Evolutionary conservation across 2,113 vertebrate genomes (phyloP).

Genomic region (Thunnus maccoyii): DNA sequence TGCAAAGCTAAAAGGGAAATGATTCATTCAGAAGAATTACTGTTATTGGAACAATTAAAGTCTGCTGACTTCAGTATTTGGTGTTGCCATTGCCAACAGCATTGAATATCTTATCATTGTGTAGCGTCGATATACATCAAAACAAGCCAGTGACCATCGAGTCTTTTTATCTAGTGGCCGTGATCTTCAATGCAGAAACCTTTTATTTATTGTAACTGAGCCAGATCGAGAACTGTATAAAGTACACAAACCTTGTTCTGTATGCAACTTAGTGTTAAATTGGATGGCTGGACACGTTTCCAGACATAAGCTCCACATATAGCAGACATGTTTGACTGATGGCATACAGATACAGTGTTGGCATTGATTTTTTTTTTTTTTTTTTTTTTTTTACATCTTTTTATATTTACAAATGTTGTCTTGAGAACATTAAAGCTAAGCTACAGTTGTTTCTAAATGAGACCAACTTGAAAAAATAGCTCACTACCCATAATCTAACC

Average conservation of each 20-base stretch:
- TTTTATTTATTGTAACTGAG: background rate
- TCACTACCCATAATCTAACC: slow-evolving; percentile 4
- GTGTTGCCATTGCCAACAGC: slow-evolving; percentile 3
- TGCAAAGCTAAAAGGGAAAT: slow-evolving; percentile 46
- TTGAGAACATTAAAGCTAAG: background rate
- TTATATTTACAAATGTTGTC: slow-evolving; percentile 11
- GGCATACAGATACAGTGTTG: background rate
- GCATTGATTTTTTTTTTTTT: too few species aligned
- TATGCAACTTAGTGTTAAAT: background rate
- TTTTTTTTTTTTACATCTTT: background rate
- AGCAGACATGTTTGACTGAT: background rate
- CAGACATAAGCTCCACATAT: background rate
- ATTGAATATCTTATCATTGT: slow-evolving; percentile 6
- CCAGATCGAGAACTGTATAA: too few species aligned
- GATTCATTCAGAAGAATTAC: slow-evolving; percentile 64
- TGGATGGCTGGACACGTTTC: background rate
- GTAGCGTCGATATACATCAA: slow-evolving; percentile 2
- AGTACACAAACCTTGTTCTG: background rate
- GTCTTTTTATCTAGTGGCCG: too few species aligned
- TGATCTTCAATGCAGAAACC: background rate
- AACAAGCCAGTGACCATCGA: background rate
- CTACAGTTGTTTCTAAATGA: slow-evolving; percentile 9
- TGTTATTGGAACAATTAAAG: slow-evolving; percentile 74
- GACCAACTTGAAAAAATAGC: background rate
- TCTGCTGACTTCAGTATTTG: slow-evolving; percentile 47